A percentile compares a stretch with the other conserved stretches of the same genome.
phyloP scores from a whole-genome alignment of 2,797 vertebrate species.

The Erethizon dorsatum region DNA sequence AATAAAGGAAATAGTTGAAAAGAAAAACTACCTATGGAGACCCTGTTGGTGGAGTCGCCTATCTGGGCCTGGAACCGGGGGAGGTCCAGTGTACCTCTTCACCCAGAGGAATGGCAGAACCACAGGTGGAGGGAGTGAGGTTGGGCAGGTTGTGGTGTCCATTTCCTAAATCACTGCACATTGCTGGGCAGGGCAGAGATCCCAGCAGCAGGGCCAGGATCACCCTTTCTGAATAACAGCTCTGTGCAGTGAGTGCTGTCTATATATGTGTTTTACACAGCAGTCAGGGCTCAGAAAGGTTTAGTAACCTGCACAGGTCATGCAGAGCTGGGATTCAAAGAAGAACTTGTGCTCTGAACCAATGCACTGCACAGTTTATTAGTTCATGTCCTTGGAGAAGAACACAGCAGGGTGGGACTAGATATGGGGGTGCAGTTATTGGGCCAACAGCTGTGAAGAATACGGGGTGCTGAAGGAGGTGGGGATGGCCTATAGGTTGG shows the following conservation, averaged over 20 bases:
- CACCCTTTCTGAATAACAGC: not conserved
- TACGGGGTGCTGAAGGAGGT: not conserved
- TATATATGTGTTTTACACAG: not conserved
- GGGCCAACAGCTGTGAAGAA: not conserved
- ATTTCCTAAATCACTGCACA: not conserved
- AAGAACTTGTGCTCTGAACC: not conserved
- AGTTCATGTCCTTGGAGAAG: not conserved
- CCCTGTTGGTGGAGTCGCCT: not conserved
- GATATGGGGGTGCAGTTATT: not conserved
- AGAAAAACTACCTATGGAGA: not conserved
- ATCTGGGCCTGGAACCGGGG: not conserved
- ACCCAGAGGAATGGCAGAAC: conserved; percentile 26
- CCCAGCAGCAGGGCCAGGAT: not conserved
- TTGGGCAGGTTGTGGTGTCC: too few species aligned
- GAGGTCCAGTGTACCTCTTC: not conserved
- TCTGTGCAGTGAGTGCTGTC: not conserved
- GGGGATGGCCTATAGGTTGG: not conserved
- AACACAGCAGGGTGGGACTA: not conserved
- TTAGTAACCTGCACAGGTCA: not conserved
- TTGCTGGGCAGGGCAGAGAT: not conserved
- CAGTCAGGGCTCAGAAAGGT: not conserved
- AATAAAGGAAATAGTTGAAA: not conserved
- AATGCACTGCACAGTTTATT: not conserved
- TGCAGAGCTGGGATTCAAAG: not conserved
- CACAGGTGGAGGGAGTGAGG: not conserved